These are phyloP conservation scores for Apamea epomidion DNA, from an alignment of 2,888 invertebrate genomes.

Conservation along the genomic window DNA sequence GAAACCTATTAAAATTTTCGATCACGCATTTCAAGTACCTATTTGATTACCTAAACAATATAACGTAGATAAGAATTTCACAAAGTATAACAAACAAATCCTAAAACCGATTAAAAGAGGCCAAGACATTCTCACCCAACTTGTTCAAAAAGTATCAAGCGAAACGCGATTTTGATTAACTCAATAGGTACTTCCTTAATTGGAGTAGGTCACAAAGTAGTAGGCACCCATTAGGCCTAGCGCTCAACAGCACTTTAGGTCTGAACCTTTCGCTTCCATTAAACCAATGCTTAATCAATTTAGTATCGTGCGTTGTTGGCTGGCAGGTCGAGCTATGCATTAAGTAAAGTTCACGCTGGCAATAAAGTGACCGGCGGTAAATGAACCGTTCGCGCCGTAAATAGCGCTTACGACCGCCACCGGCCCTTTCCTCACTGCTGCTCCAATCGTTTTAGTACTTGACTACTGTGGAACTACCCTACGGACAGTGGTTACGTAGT, in stretches of 20 bases:
- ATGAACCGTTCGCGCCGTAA: constrained; percentile 83
- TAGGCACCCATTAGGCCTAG: constrained; percentile 28
- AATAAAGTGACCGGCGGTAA: constrained; percentile 82
- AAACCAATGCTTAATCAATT: constrained; percentile 53
- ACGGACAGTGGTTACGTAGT: constrained; percentile 29
- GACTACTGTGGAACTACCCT: constrained; percentile 52
- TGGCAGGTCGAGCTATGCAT: constrained; percentile 64
- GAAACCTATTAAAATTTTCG: neutral
- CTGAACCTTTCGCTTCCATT: constrained; percentile 35
- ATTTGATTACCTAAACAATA: neutral
- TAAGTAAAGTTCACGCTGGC: constrained; percentile 80
- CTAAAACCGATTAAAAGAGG: neutral
- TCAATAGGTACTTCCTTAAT: constrained; percentile 12
- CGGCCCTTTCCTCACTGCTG: constrained; percentile 71
- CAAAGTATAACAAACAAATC: neutral
- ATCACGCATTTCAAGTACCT: neutral
- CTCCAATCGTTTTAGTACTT: constrained; percentile 65
- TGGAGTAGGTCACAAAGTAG: neutral
- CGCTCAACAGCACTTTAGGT: constrained; percentile 34
- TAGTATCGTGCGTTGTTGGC: constrained; percentile 47
- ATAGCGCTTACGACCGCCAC: constrained; percentile 81
- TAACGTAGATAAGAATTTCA: neutral
- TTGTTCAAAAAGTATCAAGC: constrained; percentile 13
- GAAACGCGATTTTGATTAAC: constrained; percentile 5
- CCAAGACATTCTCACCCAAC: neutral